phyloP scores from a whole-genome alignment of 2,113 vertebrate species.

The Ariopsis seemanni region DNA sequence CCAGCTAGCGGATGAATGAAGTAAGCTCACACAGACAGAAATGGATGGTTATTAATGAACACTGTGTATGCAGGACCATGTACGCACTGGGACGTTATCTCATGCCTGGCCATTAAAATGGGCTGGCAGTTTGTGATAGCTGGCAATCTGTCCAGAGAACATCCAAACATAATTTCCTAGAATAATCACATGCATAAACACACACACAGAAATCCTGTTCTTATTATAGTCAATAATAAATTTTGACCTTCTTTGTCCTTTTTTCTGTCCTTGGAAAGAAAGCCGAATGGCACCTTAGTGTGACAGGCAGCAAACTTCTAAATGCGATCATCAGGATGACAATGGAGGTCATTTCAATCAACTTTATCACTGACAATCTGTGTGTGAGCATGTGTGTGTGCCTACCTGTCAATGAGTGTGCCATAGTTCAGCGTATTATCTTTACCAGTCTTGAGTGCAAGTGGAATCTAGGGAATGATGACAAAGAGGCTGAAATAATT shows the following conservation, averaged over 20 bases:
- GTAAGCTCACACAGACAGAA: not conserved
- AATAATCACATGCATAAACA: conserved; percentile 23
- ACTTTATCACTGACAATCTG: conserved; percentile 31
- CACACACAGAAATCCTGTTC: not conserved
- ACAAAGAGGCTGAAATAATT: conserved; percentile 25
- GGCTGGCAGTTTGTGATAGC: conserved; percentile 27
- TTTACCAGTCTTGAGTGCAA: not conserved
- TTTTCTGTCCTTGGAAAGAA: not conserved
- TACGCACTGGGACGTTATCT: conserved; percentile 18
- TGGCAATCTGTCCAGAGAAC: conserved; percentile 43
- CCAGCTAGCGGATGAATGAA: not conserved
- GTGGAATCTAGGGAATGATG: conserved; percentile 10
- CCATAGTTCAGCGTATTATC: conserved; percentile 5
- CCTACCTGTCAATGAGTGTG: not conserved
- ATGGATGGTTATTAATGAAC: not conserved
- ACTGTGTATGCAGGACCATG: conserved; percentile 33
- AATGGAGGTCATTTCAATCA: conserved; percentile 46
- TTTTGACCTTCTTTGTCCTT: conserved; percentile 24
- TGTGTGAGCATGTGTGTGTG: not conserved
- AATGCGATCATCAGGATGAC: conserved; percentile 22
- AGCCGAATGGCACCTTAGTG: not conserved
- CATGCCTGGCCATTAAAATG: conserved; percentile 30
- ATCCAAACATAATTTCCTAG: conserved; percentile 34
- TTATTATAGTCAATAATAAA: conserved; percentile 39
- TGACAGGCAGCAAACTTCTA: conserved; percentile 11